A percentile compares a stretch with the other conserved stretches of the same genome.
These are phyloP conservation scores for Tenthredo mesomela DNA, from an alignment of 2,888 invertebrate species.

Conservation along the genomic window DNA sequence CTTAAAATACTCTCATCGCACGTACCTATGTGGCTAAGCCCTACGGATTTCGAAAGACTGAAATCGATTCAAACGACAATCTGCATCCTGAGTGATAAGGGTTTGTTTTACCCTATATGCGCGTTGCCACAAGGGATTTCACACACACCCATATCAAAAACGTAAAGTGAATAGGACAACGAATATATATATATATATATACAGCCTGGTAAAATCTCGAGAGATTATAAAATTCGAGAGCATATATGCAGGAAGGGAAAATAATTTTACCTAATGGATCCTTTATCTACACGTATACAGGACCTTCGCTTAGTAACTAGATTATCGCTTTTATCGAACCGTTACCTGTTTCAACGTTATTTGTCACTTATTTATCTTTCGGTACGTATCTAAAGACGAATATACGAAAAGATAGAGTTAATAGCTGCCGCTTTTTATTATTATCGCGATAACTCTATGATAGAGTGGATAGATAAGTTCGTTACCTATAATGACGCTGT, in stretches of 20 bases:
- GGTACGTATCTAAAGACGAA: background rate
- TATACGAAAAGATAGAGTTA: constrained; percentile 23
- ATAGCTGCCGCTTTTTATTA: background rate
- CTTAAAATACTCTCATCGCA: background rate
- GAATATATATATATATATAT: too few species aligned
- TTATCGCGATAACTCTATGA: constrained; percentile 18
- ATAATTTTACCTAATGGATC: constrained; percentile 1
- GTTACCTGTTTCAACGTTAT: constrained; percentile 17
- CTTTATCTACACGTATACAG: background rate
- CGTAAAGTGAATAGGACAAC: constrained; percentile 13
- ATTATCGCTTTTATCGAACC: background rate
- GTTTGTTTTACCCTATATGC: constrained; percentile 7
- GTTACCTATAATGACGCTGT: constrained; percentile 1
- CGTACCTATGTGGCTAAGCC: background rate
- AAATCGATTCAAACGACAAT: constrained; percentile 25
- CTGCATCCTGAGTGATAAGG: constrained; percentile 24
- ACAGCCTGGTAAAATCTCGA: background rate
- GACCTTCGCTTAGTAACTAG: background rate
- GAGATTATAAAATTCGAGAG: constrained; percentile 34
- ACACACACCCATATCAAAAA: constrained; percentile 33
- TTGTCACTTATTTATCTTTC: background rate
- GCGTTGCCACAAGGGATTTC: background rate
- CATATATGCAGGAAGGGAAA: background rate
- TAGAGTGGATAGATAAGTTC: background rate
- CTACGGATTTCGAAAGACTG: background rate